These are phyloP conservation scores for Charina bottae DNA, from an alignment of 2,113 vertebrate species.

Conservation along the genomic window DNA sequence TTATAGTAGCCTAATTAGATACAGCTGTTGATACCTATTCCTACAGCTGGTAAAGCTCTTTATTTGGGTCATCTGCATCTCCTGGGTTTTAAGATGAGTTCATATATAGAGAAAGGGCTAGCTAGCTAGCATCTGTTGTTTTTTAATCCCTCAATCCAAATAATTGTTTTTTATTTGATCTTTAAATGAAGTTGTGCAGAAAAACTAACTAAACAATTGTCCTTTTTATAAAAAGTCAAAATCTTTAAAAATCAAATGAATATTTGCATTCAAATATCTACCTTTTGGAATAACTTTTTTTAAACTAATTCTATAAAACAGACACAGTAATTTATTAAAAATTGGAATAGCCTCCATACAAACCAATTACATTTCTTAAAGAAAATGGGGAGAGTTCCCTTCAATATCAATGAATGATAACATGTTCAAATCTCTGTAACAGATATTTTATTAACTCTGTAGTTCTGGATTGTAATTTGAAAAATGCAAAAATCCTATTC, in stretches of 20 bases:
- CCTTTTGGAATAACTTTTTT: conserved; percentile 40
- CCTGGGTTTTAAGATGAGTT: background rate
- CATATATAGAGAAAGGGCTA: background rate
- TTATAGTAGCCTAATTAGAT: conserved; percentile 46
- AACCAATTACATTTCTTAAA: background rate
- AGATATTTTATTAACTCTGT: conserved; percentile 4
- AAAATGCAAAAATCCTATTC: background rate
- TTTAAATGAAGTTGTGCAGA: conserved; percentile 28
- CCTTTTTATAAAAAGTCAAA: conserved; percentile 32
- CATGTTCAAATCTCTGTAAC: background rate
- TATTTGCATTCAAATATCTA: conserved; percentile 54
- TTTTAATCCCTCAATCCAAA: background rate
- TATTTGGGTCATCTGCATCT: conserved; percentile 19
- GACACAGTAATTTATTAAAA: background rate
- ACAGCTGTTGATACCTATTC: conserved; percentile 20
- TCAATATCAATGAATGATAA: background rate
- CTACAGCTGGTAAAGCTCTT: background rate
- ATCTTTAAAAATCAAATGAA: conserved; percentile 27
- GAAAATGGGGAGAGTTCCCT: background rate
- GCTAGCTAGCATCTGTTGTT: background rate
- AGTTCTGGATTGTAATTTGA: background rate
- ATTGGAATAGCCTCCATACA: background rate
- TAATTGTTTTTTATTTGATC: background rate
- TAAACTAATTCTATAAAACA: conserved; percentile 21
- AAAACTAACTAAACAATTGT: background rate